Base-by-base conservation (phyloP, 2,888 invertebrate species). In the Spilosoma lubricipeda region DNA sequence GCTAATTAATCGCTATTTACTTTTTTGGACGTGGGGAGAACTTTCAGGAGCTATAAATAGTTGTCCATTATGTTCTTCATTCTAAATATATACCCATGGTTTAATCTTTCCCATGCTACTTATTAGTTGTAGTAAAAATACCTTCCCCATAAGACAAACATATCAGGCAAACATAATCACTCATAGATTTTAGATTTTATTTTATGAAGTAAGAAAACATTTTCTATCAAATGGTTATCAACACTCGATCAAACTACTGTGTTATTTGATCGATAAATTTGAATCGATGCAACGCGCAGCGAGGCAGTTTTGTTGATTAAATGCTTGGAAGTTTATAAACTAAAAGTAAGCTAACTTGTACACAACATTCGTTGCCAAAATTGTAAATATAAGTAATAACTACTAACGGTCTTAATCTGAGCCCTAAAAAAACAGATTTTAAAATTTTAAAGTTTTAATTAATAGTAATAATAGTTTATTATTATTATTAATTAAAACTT, bases 1-100 rank as follows among this genome's bases (percentile, higher is more conserved):
- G 52, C 72, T 59, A 67, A 72, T 72, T 72, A 59, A 72, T 67
- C 23, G 36, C 48, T 64, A 45, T 66, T 72, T 71, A 42, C 48
- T 65, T 36, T 71, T 33, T 65, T 63, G 23, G 65, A 8, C 1
- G 33, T 39, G 39, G 65, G 15, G 63, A 63, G 63, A 27, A 18
- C 30, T 63, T 27, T 63, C 18, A 1, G 20, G 30, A 23, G 3
- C 65, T 66, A 66, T 13, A 36, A 66, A 66, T 66, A 66, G 65
- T 9, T 20, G 4, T 11, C 63, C 63, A 63, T 63, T 63, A 63
- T 63, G 30, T 63, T 63, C 52, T 56, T 30, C 30, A 30, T 30
- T 63, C 63, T 63, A 63, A 27, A 63, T 30, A 30, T 63, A 30
- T 18, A 18, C 30, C 18, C 15, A 63, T 0, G 18, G 30, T 18